Evolutionary conservation across 2,113 vertebrate species (phyloP).

Genomic region (Bujurquina vittata): DNA sequence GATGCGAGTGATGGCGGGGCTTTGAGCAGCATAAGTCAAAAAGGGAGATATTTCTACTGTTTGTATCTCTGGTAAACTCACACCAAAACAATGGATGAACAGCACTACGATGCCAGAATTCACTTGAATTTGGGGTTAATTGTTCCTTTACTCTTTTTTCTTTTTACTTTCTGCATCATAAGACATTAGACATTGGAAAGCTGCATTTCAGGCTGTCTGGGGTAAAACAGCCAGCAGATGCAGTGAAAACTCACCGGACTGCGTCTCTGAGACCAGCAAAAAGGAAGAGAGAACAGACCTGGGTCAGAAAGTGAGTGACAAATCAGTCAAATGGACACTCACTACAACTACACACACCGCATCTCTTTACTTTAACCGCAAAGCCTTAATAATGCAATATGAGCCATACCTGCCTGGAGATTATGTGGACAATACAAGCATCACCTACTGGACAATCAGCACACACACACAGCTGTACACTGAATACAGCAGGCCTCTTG

Average conservation of each 20-base stretch:
- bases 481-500: neutral
- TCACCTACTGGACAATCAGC: neutral
- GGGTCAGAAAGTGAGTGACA: conserved; percentile 93
- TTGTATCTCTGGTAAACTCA: neutral
- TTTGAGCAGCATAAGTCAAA: neutral
- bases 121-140: neutral
- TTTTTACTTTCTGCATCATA: neutral
- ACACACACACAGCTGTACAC: neutral
- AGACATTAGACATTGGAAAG: neutral
- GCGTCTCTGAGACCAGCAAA: conserved; percentile 98
- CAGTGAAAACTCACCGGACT: conserved; percentile 91
- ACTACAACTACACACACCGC: conserved; percentile 63
- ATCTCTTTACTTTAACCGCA: conserved; percentile 65
- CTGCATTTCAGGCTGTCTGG: conserved; percentile 18
- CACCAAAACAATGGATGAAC: neutral
- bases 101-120: neutral
- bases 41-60: neutral
- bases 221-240: conserved; percentile 50
- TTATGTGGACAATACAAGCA: neutral
- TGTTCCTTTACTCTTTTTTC: neutral
- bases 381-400: conserved; percentile 56
- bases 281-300: conserved; percentile 98
- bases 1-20: neutral
- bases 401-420: conserved; percentile 38
- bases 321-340: conserved; percentile 85